Percentiles rank a stretch among this genome's conserved stretches.
These are phyloP conservation scores for Aramus guarauna DNA, from an alignment of 2,113 vertebrate genomes.

Conservation along the genomic window DNA sequence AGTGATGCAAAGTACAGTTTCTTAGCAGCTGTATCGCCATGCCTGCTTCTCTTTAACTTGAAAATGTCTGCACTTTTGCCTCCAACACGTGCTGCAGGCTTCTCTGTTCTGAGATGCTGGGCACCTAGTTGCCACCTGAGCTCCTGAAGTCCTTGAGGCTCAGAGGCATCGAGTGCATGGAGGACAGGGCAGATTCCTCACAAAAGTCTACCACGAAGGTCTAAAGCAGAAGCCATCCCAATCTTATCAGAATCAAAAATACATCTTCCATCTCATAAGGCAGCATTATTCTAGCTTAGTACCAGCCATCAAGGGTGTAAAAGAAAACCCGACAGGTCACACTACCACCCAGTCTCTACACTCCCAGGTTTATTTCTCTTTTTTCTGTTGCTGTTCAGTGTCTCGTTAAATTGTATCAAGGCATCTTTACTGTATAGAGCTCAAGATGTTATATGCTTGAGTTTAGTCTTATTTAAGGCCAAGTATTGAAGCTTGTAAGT, in stretches of 20 bases:
- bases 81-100: rapidly evolving
- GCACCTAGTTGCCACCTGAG: not conserved
- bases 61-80: not conserved
- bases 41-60: not conserved
- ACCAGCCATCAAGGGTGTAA: not conserved
- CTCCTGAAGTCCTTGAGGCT: not conserved
- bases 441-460: not conserved
- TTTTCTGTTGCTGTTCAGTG: not conserved
- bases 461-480: not conserved
- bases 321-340: not conserved
- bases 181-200: not conserved
- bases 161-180: rapidly evolving
- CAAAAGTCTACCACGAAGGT: not conserved
- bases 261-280: not conserved
- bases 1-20: not conserved
- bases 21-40: not conserved
- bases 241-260: no score
- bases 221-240: not conserved
- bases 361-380: not conserved
- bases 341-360: not conserved
- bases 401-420: not conserved
- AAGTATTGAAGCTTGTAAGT: not conserved
- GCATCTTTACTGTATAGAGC: not conserved
- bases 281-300: not conserved
- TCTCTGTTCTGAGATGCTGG: not conserved